Base-by-base conservation (phyloP, 37 sponge, comb jelly and placozoan species). In the Crambe crambe region DNA sequence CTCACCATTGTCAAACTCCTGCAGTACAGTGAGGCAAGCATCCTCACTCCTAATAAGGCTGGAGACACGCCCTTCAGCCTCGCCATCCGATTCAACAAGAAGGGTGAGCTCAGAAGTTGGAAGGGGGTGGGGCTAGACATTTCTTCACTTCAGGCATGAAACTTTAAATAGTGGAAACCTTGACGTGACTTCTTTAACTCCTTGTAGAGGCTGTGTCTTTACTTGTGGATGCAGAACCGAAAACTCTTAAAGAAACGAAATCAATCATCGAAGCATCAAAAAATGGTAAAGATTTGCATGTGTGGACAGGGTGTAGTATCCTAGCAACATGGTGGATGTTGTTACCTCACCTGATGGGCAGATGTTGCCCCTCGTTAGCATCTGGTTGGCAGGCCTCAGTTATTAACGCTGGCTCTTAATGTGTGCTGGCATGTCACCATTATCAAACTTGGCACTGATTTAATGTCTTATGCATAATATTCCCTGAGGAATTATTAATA, bases 31-130 rank as follows among this genome's bases (percentile, higher is more conserved):
- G 71, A 84, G n/a, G 80, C 84, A 6, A 41, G 73, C 23, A 71
- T 85, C 10, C 47, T 85, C 42, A 18, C 61, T 15, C 31, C 31
- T 37, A 91, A 95, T 77, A 74, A 75, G 41, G 84, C 70, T 1
- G 87, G 92, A 26, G 92, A 95, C 81, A 83, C 86, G 12, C 80
- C 95, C 20, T 86, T 95, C 56, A 89, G 89, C 34, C 80, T 95
- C 0, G 95, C 95, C 30, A 86, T 91, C 25, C 42, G 87, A 63
- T 91, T 78, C 58, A 89, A 92, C 71, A 92, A 83, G 62, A 77
- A 63, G 80, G 92, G 96, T 89, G 22, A 38, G 41, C 40, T 70
- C 63, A n/a, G n/a, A n/a, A n/a, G n/a, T n/a, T n/a, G n/a, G n/a
- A n/a, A n/a, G n/a, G n/a, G n/a, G n/a, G n/a, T n/a, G n/a, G n/a